These are phyloP conservation scores for Anarsia innoxiella DNA, from an alignment of 2,888 invertebrate genomes.

Conservation along the genomic window DNA sequence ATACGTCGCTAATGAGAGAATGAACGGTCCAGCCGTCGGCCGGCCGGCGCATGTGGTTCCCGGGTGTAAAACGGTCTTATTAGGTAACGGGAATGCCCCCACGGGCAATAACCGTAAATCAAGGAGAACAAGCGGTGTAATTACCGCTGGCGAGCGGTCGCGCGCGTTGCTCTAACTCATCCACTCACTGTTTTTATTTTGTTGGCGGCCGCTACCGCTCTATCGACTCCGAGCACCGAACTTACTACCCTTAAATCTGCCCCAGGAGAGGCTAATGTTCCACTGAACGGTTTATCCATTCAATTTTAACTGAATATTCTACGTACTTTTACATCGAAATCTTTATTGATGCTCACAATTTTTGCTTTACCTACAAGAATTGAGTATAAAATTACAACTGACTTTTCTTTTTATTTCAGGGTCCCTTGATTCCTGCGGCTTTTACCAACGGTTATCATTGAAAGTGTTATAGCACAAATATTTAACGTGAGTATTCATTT, in stretches of 20 bases:
- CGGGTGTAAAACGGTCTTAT: conserved; percentile 73
- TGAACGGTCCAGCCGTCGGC: conserved; percentile 53
- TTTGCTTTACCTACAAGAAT: no score
- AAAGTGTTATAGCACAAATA: conserved; percentile 77
- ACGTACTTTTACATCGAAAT: no score
- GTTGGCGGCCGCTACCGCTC: conserved; percentile 65
- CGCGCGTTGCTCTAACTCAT: conserved; percentile 70
- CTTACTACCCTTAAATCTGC: conserved; percentile 71
- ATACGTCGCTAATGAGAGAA: conserved; percentile 68
- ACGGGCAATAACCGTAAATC: conserved; percentile 76
- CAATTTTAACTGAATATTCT: conserved; percentile 39
- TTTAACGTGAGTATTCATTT: conserved; percentile 67
- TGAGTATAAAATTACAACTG: conserved; percentile 11
- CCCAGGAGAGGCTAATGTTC: conserved; percentile 62
- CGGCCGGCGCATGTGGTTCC: conserved; percentile 64
- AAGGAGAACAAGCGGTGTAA: conserved; percentile 76
- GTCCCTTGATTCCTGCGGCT: conserved; percentile 97
- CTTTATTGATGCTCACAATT: no score
- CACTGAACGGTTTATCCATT: conserved; percentile 58
- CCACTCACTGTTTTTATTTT: conserved; percentile 71
- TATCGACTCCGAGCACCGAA: conserved; percentile 65
- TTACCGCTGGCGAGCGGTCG: conserved; percentile 73
- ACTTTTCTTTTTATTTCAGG: conserved; percentile 79
- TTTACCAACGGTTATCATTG: conserved; percentile 99
- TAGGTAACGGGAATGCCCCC: conserved; percentile 74